Evolutionary conservation across 37 sponge, comb jelly and placozoan species (phyloP).

Genomic region (Halichondria panicea): DNA sequence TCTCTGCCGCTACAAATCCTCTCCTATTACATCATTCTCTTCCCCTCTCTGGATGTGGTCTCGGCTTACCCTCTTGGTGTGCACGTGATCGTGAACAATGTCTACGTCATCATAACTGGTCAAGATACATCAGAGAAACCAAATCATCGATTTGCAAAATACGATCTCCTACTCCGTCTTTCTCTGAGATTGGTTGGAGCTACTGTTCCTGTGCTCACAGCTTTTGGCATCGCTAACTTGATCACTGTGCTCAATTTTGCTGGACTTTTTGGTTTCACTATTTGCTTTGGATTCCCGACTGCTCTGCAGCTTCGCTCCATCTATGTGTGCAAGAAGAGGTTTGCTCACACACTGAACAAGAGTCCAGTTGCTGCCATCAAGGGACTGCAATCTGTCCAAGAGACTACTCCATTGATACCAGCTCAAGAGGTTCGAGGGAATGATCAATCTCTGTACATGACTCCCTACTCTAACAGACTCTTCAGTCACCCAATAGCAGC

Average conservation of each 20-base stretch:
- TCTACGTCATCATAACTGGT: slow-evolving; percentile 61
- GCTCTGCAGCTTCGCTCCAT: slow-evolving; percentile 74
- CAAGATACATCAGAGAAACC: slow-evolving; percentile 39
- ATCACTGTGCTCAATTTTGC: slow-evolving; percentile 83
- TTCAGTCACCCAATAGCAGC: slow-evolving; percentile 36
- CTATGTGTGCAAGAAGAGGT: slow-evolving; percentile 48
- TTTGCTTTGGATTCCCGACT: slow-evolving; percentile 77
- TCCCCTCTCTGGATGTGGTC: slow-evolving; percentile 86
- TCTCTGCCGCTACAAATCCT: slow-evolving; percentile 47
- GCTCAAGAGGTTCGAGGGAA: background rate
- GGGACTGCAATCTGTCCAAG: background rate
- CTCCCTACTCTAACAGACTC: slow-evolving; percentile 33
- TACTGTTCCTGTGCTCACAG: slow-evolving; percentile 63
- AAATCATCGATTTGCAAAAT: slow-evolving; percentile 5
- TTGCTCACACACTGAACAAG: slow-evolving; percentile 8
- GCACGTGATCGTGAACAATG: slow-evolving; percentile 66
- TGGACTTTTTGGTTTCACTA: slow-evolving; percentile 78
- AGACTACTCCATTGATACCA: background rate
- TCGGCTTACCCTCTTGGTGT: slow-evolving; percentile 88
- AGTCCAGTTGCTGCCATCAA: background rate
- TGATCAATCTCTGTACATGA: slow-evolving; percentile 27
- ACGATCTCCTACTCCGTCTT: slow-evolving; percentile 20
- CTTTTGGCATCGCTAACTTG: slow-evolving; percentile 80
- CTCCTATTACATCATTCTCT: slow-evolving; percentile 85
- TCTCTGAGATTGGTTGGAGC: slow-evolving; percentile 47